Evolutionary conservation across 2,888 invertebrate species (phyloP).

Genomic region (Nasonia oneida): DNA sequence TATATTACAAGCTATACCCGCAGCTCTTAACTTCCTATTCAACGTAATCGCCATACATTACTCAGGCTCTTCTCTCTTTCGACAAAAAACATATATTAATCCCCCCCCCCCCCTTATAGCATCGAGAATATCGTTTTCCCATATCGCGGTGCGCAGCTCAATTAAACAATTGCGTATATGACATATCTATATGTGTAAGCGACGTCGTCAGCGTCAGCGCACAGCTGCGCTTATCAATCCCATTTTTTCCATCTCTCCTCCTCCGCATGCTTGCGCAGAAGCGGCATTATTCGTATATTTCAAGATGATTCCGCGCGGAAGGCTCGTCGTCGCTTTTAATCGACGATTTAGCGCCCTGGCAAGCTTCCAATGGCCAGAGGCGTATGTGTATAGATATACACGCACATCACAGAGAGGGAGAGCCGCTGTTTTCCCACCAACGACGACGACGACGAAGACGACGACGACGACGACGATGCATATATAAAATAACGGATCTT

Average conservation of each 20-base stretch:
- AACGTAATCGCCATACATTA: slow-evolving; percentile 16
- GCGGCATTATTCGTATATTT: slow-evolving; percentile 43
- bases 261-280: background rate
- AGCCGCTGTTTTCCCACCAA: slow-evolving; percentile 23
- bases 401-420: background rate
- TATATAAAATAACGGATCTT: slow-evolving; percentile 46
- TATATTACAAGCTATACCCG: background rate
- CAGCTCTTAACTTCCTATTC: slow-evolving; percentile 25
- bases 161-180: slow-evolving; percentile 29
- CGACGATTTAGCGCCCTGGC: slow-evolving; percentile 62
- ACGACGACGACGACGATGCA: background rate
- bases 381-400: slow-evolving; percentile 5
- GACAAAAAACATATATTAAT: background rate
- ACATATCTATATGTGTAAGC: background rate
- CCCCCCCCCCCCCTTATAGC: background rate
- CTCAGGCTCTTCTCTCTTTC: background rate
- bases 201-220: background rate
- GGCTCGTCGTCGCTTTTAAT: slow-evolving; percentile 55
- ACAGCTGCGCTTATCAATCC: background rate
- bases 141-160: slow-evolving; percentile 8
- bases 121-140: slow-evolving; percentile 41
- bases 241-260: background rate
- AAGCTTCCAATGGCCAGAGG: slow-evolving; percentile 22
- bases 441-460: background rate
- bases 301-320: slow-evolving; percentile 54